Base-by-base conservation (phyloP, 2,888 invertebrate species). In the Hemistola chrysoprasaria region DNA sequence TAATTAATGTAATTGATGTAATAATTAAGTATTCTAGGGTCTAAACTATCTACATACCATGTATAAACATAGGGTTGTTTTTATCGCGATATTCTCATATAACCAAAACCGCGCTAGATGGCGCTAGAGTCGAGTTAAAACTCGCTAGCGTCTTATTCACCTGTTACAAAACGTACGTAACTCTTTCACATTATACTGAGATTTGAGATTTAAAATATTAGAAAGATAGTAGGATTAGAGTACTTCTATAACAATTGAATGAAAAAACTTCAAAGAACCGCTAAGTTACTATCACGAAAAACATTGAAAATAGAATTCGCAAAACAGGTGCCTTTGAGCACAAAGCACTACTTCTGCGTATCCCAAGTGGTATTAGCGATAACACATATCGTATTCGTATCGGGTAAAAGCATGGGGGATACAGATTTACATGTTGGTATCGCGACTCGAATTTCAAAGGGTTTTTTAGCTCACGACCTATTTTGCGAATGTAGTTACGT, bases 321-420 rank as follows among this genome's bases (percentile, higher is more conserved):
- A 33, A 68, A 82, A 72, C 76, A 78, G 76, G 77, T 83, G 71
- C 80, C 85, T 87, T 86, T 87, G 86, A 78, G 71, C 70, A 80
- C 81, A 83, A 83, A 83, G 83, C 76, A 80, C 78, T 84, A 84
- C 73, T 16, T 16, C 16, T 73, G 50, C 42, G 50, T 55, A 74
- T 87, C 87, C 87, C 87, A 73, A 70, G 87, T 78, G 87, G 67
- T 77, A 83, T 86, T 84, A 84, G 63, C 52, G 79, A 84, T 84
- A 85, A 82, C 81, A 71, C 78, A 78, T 82, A 84, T 75, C 76
- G 84, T 81, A 83, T 84, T 69, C 82, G 82, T 67, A 81, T 82
- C 83, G 76, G 68, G 79, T 83, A 75, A 84, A 84, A 85, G 85
- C 82, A 79, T 75, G 77, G 85, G 86, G 85, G 78, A 79, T 85